These are phyloP conservation scores for Palythoa heliodiscus DNA, from an alignment of 92 coral and sea anemone genomes.

Conservation along the genomic window DNA sequence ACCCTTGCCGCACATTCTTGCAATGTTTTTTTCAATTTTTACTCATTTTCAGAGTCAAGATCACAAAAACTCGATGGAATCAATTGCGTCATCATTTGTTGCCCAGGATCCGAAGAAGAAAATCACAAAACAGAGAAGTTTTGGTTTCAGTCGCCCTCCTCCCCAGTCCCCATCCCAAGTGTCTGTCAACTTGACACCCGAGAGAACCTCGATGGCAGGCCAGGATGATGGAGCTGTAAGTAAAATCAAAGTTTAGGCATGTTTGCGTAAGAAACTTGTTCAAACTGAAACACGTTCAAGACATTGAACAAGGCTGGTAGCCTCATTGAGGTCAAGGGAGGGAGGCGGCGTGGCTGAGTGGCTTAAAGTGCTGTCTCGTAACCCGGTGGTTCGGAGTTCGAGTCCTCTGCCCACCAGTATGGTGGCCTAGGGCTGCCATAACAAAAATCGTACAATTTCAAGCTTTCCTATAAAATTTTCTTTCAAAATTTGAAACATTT, in stretches of 20 bases:
- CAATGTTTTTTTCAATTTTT: neutral
- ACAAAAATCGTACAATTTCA: no score
- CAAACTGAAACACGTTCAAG: no score
- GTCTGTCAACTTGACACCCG: slow-evolving; percentile 96
- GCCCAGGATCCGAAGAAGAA: slow-evolving; percentile 78
- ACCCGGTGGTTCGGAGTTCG: no score
- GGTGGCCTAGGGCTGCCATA: no score
- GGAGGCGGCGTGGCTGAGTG: no score
- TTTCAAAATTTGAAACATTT: no score
- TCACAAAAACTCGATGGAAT: slow-evolving; percentile 90
- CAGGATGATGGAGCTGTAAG: slow-evolving; percentile 90
- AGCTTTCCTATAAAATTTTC: no score
- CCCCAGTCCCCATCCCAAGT: slow-evolving; percentile 95
- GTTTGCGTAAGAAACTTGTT: no score
- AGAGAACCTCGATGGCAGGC: slow-evolving; percentile 80
- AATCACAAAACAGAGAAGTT: slow-evolving; percentile 85
- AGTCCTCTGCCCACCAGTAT: no score
- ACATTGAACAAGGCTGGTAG: no score
- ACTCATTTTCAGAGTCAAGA: slow-evolving; percentile 41
- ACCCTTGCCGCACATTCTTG: neutral
- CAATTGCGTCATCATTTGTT: slow-evolving; percentile 90
- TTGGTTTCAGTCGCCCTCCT: slow-evolving; percentile 79
- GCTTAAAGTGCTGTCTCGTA: no score
- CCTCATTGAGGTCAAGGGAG: no score
- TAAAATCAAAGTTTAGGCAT: neutral